These are phyloP conservation scores for Penelope pileata DNA, from an alignment of 2,113 vertebrate species.

Conservation along the genomic window DNA sequence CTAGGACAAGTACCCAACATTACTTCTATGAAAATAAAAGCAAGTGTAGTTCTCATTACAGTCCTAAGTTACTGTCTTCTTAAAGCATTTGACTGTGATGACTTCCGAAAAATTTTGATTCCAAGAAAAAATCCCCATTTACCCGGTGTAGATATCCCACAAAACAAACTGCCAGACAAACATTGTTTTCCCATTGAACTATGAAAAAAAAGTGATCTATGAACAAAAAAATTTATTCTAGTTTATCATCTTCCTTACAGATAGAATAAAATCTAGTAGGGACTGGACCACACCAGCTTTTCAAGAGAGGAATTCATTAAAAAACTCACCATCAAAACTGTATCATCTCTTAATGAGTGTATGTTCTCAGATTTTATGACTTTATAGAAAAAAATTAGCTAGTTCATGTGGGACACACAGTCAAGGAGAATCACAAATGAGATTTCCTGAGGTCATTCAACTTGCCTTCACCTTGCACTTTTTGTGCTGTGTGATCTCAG, in stretches of 20 bases:
- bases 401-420: background rate
- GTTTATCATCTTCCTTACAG: background rate
- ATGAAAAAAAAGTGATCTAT: background rate
- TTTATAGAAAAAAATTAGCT: background rate
- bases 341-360: background rate
- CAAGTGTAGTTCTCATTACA: background rate
- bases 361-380: background rate
- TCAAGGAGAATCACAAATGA: background rate
- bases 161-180: background rate
- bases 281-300: background rate
- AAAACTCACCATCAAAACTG: background rate
- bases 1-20: background rate
- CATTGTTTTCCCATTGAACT: background rate
- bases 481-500: background rate
- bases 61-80: background rate
- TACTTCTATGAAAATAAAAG: background rate
- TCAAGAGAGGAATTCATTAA: background rate
- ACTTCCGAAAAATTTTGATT: background rate
- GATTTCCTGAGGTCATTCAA: background rate
- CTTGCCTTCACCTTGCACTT: background rate
- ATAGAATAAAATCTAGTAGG: background rate
- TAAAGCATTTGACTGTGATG: background rate
- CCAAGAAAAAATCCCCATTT: background rate
- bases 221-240: background rate
- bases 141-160: background rate